A percentile compares a stretch with the other conserved stretches of the same genome.
Evolutionary conservation across 1,140 invertebrate species (phyloP).

Genomic region (Neodiprion pinetum): DNA sequence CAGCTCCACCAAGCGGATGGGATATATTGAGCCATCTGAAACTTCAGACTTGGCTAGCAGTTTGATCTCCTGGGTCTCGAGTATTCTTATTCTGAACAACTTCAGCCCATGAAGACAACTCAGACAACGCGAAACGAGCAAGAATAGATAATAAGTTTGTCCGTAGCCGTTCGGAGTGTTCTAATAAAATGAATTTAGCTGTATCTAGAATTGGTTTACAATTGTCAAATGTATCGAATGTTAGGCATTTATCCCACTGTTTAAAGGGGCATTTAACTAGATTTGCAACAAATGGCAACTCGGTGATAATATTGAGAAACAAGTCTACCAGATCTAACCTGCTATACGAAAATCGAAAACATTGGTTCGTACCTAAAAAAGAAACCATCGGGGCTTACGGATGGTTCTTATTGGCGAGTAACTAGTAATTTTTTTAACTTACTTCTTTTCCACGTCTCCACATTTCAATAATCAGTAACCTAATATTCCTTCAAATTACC

Average conservation of each 20-base stretch:
- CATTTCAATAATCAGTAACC: too few relatives aligned
- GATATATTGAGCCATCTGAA: too few relatives aligned
- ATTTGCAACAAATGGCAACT: neutral
- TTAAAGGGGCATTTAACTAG: neutral
- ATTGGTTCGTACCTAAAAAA: constrained; percentile 1
- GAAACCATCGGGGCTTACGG: constrained; percentile 27
- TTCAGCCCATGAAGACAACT: too few relatives aligned
- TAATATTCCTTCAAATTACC: constrained; percentile 10
- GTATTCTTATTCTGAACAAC: too few relatives aligned
- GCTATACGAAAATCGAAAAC: neutral
- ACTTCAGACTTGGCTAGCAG: too few relatives aligned
- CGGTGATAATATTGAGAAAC: neutral
- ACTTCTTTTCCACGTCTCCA: too few relatives aligned
- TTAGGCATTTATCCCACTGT: neutral
- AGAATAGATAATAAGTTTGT: too few relatives aligned
- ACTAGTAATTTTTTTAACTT: neutral
- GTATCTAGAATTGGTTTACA: neutral
- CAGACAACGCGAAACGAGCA: too few relatives aligned
- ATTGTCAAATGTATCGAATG: neutral
- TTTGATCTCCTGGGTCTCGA: too few relatives aligned
- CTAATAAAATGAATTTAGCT: neutral
- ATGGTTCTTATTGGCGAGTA: constrained; percentile 43
- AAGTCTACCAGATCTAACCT: neutral
- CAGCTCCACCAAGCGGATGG: too few relatives aligned
- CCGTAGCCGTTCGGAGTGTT: too few relatives aligned